Evolutionary conservation across 2,888 invertebrate species (phyloP).

Genomic region (Scotopteryx bipunctaria): DNA sequence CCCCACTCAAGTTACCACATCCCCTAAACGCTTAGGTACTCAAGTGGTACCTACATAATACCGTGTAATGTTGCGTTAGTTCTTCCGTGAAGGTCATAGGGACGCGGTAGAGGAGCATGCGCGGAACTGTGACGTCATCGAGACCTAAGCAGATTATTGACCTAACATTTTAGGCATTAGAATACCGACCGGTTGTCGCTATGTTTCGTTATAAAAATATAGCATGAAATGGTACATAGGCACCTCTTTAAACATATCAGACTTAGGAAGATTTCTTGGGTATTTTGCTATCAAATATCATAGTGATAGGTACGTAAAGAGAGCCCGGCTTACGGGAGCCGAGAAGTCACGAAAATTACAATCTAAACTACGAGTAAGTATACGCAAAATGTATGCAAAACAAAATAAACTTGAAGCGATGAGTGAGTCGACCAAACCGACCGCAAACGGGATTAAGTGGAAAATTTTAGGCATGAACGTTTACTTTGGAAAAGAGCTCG

Average conservation of each 20-base stretch:
- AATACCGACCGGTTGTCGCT: neutral
- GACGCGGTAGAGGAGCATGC: conserved; percentile 54
- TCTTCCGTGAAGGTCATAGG: conserved; percentile 59
- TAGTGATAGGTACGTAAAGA: too few species aligned
- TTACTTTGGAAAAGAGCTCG: neutral
- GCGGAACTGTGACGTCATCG: conserved; percentile 65
- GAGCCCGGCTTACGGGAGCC: too few species aligned
- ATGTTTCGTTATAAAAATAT: neutral
- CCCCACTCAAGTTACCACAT: neutral
- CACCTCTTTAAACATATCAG: too few species aligned
- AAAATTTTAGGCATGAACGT: neutral
- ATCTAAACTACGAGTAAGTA: too few species aligned
- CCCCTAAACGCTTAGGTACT: neutral
- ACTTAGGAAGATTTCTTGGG: too few species aligned
- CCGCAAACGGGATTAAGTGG: neutral
- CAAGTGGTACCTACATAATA: neutral
- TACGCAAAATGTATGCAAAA: too few species aligned
- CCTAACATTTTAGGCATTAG: conserved; percentile 43
- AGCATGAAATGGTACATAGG: too few species aligned
- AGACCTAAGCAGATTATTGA: conserved; percentile 62
- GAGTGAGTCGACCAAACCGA: too few species aligned
- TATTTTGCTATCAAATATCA: too few species aligned
- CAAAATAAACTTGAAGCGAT: too few species aligned
- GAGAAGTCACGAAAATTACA: too few species aligned
- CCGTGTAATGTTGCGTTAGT: conserved; percentile 23